Evolutionary conservation across 2,797 vertebrate genomes (phyloP), one percentile per base, ranked within the genome.

Genomic region (Sebastiscus tertius): DNA sequence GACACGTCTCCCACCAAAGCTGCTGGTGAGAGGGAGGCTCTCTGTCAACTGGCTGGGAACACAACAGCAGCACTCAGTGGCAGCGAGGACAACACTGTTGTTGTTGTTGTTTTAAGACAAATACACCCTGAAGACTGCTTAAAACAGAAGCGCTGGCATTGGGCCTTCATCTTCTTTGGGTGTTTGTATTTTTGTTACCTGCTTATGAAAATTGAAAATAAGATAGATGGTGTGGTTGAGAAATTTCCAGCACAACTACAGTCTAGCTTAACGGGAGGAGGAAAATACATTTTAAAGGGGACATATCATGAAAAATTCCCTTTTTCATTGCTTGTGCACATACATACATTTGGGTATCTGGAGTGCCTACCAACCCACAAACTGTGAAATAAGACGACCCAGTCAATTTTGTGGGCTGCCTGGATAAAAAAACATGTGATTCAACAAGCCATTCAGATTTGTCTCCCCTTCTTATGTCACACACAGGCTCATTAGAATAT

Each of bases 1-100:
- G 87, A 90, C 61, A 72, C 69, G 18, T 80, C 88, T 89, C 88
- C 88, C 84, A 29, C 80, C 81, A 81, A 86, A 81, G 82, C 83
- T 81, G 84, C 91, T 69, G 93, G 94, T 95, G 94, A 94, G 94
- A 90, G 76, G 75, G 89, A 81, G 67, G 60, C 73, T 82, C 80
- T 79, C 72, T 75, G 85, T 70, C 60, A 11, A 73, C 56, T 2
- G 20, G 59, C 84, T 49, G 61, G 56, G 74, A 69, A 61, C 36
- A 49, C 33, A 31, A 24, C 65, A 24, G 65, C 64, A 66, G 67
- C 36, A 73, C 70, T 36, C 63, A n/a, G 54, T n/a, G 58, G 65
- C 71, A 29, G 64, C 55, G 26, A 71, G 56, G 63, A 77, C 31
- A 58, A 56, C 67, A 8, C 36, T 27, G 31, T 49, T 27, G 31